Evolutionary conservation across 2,888 invertebrate species (phyloP).

Genomic region (Eupithecia dodoneata): DNA sequence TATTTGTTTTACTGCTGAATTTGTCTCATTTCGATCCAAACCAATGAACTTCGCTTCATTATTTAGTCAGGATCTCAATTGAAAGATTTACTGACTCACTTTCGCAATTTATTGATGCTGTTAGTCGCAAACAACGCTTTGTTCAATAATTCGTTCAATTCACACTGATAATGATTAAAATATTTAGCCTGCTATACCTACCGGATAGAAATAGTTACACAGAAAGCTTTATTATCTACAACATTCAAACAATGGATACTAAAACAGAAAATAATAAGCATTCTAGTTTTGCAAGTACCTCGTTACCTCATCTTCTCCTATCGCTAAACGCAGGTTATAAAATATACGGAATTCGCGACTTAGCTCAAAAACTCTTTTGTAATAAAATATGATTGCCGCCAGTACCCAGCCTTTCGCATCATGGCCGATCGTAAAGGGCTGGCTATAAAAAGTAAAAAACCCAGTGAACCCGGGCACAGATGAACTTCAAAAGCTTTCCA

Average conservation of each 20-base stretch:
- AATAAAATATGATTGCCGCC: slow-evolving; percentile 56
- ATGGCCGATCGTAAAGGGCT: slow-evolving; percentile 69
- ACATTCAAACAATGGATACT: slow-evolving; percentile 32
- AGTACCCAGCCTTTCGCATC: slow-evolving; percentile 63
- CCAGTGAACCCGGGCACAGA: slow-evolving; percentile 52
- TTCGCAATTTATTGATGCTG: slow-evolving; percentile 28
- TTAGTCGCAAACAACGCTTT: slow-evolving; percentile 13
- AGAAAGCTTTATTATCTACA: neutral
- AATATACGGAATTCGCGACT: slow-evolving; percentile 46
- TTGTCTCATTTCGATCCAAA: slow-evolving; percentile 27
- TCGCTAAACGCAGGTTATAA: slow-evolving; percentile 43
- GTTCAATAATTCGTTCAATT: slow-evolving; percentile 13
- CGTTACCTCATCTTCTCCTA: slow-evolving; percentile 29
- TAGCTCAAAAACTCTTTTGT: slow-evolving; percentile 46
- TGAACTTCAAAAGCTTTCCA: slow-evolving; percentile 76
- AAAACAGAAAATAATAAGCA: slow-evolving; percentile 28
- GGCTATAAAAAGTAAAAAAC: slow-evolving; percentile 39
- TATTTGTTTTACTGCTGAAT: slow-evolving; percentile 27
- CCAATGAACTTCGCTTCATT: slow-evolving; percentile 32
- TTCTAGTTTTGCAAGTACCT: slow-evolving; percentile 23
- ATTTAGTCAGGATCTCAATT: slow-evolving; percentile 27
- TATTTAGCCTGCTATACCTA: neutral
- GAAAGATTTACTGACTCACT: slow-evolving; percentile 31
- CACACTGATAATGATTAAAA: neutral
- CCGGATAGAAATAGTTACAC: neutral